phyloP scores from a whole-genome alignment of 1,140 invertebrate genomes.

The Palaemon carinicauda region DNA sequence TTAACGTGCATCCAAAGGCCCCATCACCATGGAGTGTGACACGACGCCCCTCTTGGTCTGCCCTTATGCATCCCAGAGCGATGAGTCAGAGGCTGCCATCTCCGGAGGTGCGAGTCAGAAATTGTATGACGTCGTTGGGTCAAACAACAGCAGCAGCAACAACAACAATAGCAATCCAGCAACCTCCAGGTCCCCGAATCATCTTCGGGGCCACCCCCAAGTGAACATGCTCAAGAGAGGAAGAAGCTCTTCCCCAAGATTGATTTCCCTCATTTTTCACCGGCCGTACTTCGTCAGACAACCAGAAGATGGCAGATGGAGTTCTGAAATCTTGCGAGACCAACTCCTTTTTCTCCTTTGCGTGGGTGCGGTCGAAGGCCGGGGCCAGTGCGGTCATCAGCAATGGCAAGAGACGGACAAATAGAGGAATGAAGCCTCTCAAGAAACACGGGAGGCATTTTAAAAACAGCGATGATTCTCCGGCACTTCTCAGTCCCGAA shows the following conservation, averaged over 20 bases:
- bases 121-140: background rate
- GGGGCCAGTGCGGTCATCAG: background rate
- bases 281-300: background rate
- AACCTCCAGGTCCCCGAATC: background rate
- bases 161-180: background rate
- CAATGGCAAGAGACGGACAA: background rate
- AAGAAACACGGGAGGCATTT: background rate
- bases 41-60: conserved; percentile 20
- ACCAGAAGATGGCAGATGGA: background rate
- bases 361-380: conserved; percentile 11
- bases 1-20: background rate
- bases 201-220: background rate
- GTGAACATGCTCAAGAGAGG: conserved; percentile 32
- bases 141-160: too few relatives aligned
- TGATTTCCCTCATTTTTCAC: conserved; percentile 25
- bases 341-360: conserved; percentile 19
- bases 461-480: background rate
- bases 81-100: background rate
- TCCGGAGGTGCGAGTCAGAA: background rate
- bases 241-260: conserved; percentile 21
- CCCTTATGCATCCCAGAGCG: background rate
- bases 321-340: conserved; percentile 4
- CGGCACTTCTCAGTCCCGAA: conserved; percentile 14
- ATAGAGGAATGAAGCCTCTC: background rate
- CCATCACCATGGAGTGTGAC: conserved; percentile 10